These are phyloP conservation scores for Callipepla californica DNA, from an alignment of 2,113 vertebrate species.

Conservation along the genomic window DNA sequence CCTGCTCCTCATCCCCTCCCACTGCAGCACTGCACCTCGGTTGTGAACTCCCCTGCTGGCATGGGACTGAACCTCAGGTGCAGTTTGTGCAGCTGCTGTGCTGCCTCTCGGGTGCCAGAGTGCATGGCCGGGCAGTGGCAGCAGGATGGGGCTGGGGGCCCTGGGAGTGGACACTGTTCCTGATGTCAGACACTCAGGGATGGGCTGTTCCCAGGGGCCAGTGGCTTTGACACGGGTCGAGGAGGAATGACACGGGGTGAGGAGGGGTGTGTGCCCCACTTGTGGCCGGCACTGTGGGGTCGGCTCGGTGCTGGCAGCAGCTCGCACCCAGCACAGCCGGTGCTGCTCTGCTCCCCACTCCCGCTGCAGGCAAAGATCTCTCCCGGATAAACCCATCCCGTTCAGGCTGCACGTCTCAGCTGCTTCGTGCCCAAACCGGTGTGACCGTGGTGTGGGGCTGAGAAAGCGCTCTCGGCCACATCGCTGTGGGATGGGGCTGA, in stretches of 20 bases:
- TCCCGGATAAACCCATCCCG: not conserved
- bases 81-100: not conserved
- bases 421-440: not conserved
- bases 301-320: not conserved
- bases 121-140: not conserved
- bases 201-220: not conserved
- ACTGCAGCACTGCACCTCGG: fast-evolving
- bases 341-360: not conserved
- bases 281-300: not conserved
- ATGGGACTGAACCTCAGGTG: not conserved
- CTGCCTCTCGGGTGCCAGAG: not conserved
- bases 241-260: not conserved
- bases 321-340: not conserved
- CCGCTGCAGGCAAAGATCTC: not conserved
- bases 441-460: not conserved
- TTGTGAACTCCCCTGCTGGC: not conserved
- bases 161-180: too few species aligned
- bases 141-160: not conserved
- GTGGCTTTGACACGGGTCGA: not conserved
- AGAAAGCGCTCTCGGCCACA: not conserved
- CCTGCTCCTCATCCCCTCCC: not conserved
- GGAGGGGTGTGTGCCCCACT: too few species aligned
- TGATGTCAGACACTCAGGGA: not conserved
- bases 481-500: conserved; percentile 37
- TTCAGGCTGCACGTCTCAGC: not conserved